Base-by-base conservation (phyloP, 2,797 vertebrate species). In the Darevskia nairensis region DNA sequence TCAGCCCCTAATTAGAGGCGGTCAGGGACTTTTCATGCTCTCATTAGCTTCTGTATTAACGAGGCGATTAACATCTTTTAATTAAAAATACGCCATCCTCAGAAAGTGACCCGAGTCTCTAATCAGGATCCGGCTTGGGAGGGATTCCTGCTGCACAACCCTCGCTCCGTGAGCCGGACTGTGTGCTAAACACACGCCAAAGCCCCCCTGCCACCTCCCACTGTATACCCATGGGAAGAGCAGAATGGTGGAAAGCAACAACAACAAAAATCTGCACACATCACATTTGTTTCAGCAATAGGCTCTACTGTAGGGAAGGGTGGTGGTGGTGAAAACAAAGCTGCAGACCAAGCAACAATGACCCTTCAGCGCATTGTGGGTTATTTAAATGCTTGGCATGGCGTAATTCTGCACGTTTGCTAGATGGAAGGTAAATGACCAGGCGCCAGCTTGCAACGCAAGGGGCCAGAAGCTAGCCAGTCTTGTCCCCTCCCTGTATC, bases 41-140 rank as follows among this genome's bases (percentile, higher is more conserved):
- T 86, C 89, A 82, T 90, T 90, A 88, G 84, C n/a, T 72, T 78
- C 83, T 7, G 29, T 77, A 90, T 88, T 87, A 90, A 90, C 59
- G 17, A 90, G 86, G 32, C 29, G 82, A 90, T 90, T 88, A 90
- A 88, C 86, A 90, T 90, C 89, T 90, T 87, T 90, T 88, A 88
- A 88, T 90, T 90, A 90, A 90, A 85, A 90, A 76, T 32, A 69
- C 19, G 35, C 82, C 82, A 61, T 61, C 77, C 76, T 80, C 72
- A 32, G 61, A 87, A 90, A 90, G 89, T 90, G 89, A 90, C 86
- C 82, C 8, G 86, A 69, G 82, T 88, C 41, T 46, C 82, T 72
- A 79, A 90, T 88, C 75, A 86, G 86, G 78, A 81, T 66, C 61
- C 29, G 15, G 59, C 71, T 59, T 50, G 69, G 79, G 50, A 61